phyloP scores from a whole-genome alignment of 2,797 vertebrate genomes.

The Nannoperca obscura region DNA sequence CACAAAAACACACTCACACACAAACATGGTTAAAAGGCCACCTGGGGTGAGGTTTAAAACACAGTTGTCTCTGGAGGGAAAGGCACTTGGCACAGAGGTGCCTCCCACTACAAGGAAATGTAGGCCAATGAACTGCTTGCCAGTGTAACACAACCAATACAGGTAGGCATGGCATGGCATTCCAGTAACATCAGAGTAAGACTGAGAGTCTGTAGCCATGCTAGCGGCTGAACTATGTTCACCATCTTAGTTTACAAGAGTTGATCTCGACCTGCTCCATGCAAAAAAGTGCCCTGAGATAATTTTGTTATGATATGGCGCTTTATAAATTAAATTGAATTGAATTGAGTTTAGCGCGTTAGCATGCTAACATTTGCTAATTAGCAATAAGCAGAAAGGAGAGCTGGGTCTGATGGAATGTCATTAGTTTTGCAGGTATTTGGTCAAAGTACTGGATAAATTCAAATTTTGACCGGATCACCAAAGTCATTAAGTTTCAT shows the following conservation, averaged over 20 bases:
- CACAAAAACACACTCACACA: constrained; percentile 24
- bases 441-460: background rate
- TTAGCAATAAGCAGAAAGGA: no score
- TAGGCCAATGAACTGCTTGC: constrained; percentile 44
- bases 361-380: background rate
- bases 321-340: no score
- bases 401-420: background rate
- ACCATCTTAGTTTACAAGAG: no score
- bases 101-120: constrained; percentile 39
- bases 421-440: background rate
- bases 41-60: constrained; percentile 57
- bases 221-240: background rate
- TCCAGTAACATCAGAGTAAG: no score
- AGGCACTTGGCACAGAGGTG: constrained; percentile 43
- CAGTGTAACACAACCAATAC: constrained; percentile 23
- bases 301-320: no score
- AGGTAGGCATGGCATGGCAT: background rate
- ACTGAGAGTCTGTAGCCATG: background rate
- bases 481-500: background rate
- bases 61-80: constrained; percentile 43
- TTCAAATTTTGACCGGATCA: background rate
- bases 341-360: background rate
- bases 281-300: no score
- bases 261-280: no score
- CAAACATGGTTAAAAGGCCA: constrained; percentile 35